Conservation (phyloP, 1,140 invertebrate genomes). For the Drosophila biarmipes region DNA sequence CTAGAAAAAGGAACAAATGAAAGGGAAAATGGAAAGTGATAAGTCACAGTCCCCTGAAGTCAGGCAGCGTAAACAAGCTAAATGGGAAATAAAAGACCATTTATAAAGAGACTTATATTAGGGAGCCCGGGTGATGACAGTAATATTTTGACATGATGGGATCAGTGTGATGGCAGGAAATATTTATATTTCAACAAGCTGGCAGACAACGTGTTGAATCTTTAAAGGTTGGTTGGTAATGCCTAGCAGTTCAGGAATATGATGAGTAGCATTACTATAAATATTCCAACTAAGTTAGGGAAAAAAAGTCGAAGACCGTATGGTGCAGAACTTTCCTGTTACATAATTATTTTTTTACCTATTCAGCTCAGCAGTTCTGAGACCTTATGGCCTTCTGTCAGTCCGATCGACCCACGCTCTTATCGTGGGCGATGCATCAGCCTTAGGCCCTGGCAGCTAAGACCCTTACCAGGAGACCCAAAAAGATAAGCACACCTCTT, state of each 20-base stretch:
- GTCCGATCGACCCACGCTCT: constrained; percentile 23
- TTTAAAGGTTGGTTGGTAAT: too few species aligned
- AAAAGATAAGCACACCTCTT: constrained; percentile 62
- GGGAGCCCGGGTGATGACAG: not conserved
- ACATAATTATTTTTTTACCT: not conserved
- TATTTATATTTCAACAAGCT: too few species aligned
- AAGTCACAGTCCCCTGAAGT: constrained; percentile 10
- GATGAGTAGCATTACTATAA: too few species aligned
- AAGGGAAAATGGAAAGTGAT: constrained; percentile 42
- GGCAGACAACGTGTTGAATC: too few species aligned
- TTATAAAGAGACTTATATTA: not conserved
- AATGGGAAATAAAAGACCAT: not conserved
- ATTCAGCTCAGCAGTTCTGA: constrained; percentile 10
- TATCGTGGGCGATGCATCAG: constrained; percentile 57
- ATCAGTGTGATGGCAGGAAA: constrained; percentile 19
- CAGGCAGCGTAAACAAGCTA: constrained; percentile 1
- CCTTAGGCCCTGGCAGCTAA: constrained; percentile 49
- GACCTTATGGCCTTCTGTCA: not conserved
- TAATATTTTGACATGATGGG: constrained; percentile 15
- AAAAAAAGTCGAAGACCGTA: constrained; percentile 5
- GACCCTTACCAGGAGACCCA: constrained; percentile 47
- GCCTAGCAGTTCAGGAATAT: too few species aligned
- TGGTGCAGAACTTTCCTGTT: constrained; percentile 1
- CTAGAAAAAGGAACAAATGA: constrained; percentile 11
- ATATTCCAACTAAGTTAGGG: not conserved